Evolutionary conservation across 2,888 invertebrate species (phyloP).

Genomic region (Panopea generosa): DNA sequence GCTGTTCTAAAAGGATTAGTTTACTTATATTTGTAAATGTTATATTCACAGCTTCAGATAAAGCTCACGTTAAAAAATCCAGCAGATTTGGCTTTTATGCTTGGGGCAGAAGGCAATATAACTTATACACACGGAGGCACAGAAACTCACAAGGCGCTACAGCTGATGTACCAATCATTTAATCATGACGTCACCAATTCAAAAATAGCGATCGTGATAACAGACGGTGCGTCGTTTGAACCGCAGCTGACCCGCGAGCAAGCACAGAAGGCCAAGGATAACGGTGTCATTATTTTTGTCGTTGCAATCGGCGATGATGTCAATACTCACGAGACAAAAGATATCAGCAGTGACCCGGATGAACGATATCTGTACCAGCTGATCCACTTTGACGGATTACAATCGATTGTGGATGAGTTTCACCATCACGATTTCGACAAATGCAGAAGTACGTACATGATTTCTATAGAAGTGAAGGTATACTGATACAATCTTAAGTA

Average conservation of each 20-base stretch:
- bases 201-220: conserved; percentile 53
- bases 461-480: too few species aligned
- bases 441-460: conserved; percentile 8
- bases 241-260: conserved; percentile 33
- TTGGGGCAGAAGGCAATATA: conserved; percentile 38
- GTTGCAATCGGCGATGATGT: conserved; percentile 61
- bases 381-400: conserved; percentile 26
- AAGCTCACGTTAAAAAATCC: too few species aligned
- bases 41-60: too few species aligned
- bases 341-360: conserved; percentile 58
- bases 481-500: too few species aligned
- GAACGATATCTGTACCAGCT: conserved; percentile 34
- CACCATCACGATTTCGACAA: conserved; percentile 30
- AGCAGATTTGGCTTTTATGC: conserved; percentile 2
- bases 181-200: conserved; percentile 32
- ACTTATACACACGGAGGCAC: conserved; percentile 57
- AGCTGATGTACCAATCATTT: conserved; percentile 38
- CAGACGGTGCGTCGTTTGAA: conserved; percentile 53
- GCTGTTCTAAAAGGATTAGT: too few species aligned
- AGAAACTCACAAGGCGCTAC: conserved; percentile 50
- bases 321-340: conserved; percentile 43
- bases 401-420: conserved; percentile 39
- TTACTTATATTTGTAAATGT: too few species aligned
- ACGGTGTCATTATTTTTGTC: conserved; percentile 51
- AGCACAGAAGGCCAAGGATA: conserved; percentile 43